A percentile compares a stretch with the other conserved stretches of the same genome.
Evolutionary conservation across 1,140 invertebrate species (phyloP).

Genomic region (Oryzaephilus surinamensis): DNA sequence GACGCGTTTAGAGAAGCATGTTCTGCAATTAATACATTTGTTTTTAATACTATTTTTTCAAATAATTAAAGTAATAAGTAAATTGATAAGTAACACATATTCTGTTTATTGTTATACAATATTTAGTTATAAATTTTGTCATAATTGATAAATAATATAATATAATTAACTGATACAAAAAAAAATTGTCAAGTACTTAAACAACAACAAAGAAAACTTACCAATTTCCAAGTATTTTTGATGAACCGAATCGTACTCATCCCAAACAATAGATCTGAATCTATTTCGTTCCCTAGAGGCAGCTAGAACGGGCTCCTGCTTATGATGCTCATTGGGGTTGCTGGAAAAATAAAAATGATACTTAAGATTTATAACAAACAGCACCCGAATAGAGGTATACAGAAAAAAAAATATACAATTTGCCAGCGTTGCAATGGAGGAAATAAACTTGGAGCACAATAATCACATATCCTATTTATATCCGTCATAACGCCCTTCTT

Average conservation of each 20-base stretch:
- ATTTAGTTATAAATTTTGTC: no score
- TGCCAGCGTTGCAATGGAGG: conserved; percentile 6
- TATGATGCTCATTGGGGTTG: conserved; percentile 77
- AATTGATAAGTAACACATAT: no score
- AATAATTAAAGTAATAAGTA: no score
- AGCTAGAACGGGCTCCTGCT: conserved; percentile 58
- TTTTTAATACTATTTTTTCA: no score
- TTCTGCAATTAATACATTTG: no score
- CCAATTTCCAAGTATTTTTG: conserved; percentile 90
- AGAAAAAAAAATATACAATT: conserved; percentile 17
- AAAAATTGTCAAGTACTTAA: neutral
- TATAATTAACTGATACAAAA: no score
- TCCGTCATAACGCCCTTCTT: conserved; percentile 9
- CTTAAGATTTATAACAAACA: no score
- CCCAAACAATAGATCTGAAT: conserved; percentile 76
- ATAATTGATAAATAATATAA: no score
- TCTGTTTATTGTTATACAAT: no score
- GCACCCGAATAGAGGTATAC: no score
- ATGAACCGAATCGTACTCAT: conserved; percentile 79
- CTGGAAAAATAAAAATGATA: no score
- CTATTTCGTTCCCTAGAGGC: conserved; percentile 71
- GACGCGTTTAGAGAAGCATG: no score
- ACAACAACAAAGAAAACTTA: conserved; percentile 39
- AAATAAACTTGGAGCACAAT: conserved; percentile 9
- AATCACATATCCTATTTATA: conserved; percentile 21